These are phyloP conservation scores for Lanius collurio DNA, from an alignment of 2,113 vertebrate species.

Conservation along the genomic window DNA sequence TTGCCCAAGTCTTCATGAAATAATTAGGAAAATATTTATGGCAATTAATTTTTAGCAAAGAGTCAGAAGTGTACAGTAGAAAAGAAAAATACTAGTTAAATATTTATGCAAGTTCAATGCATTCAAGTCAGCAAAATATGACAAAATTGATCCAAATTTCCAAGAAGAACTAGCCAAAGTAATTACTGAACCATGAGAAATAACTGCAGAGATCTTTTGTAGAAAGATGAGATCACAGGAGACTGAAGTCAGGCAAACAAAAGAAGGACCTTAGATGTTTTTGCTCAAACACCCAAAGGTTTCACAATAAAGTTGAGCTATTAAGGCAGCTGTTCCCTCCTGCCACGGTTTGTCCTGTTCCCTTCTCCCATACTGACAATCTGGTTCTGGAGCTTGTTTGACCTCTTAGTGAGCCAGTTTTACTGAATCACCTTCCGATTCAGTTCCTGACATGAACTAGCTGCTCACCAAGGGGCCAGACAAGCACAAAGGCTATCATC, in stretches of 20 bases:
- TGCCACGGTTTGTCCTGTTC: background rate
- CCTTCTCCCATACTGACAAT: background rate
- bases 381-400: background rate
- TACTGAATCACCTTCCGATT: background rate
- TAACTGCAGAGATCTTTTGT: background rate
- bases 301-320: conserved; percentile 4
- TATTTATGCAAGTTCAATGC: background rate
- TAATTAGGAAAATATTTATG: background rate
- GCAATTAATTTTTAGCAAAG: background rate
- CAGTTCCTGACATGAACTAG: background rate
- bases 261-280: background rate
- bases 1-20: background rate
- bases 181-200: background rate
- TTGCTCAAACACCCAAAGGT: background rate
- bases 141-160: background rate
- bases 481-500: background rate
- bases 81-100: conserved; percentile 14
- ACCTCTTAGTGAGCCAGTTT: background rate
- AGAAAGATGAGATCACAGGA: background rate
- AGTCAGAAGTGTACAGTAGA: background rate
- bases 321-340: background rate
- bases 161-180: background rate
- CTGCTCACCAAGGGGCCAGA: background rate
- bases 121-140: background rate
- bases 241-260: background rate